These are phyloP conservation scores for Zele albiditarsus DNA, from an alignment of 2,888 invertebrate genomes.

Conservation along the genomic window DNA sequence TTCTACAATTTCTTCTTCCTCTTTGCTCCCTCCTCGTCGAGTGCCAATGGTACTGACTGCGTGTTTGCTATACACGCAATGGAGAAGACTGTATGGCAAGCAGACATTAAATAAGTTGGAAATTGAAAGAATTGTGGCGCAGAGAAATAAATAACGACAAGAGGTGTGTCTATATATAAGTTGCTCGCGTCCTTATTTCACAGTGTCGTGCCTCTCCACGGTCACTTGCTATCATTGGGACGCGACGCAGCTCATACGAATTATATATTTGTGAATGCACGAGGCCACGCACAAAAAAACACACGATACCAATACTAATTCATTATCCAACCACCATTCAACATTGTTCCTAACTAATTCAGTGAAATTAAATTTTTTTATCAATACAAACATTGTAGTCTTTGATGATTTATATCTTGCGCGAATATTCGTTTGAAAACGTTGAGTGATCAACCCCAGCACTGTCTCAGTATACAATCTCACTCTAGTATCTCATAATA, in stretches of 20 bases:
- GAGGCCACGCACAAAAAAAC: slow-evolving; percentile 5
- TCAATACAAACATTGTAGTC: no score
- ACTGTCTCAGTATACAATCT: no score
- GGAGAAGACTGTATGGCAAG: not conserved
- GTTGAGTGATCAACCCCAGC: no score
- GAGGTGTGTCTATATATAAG: slow-evolving; percentile 49
- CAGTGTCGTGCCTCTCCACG: slow-evolving; percentile 60
- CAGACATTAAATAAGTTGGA: not conserved
- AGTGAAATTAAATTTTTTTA: no score
- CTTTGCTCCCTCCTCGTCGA: not conserved
- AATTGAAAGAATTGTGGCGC: not conserved
- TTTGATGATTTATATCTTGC: no score
- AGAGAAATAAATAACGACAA: slow-evolving; percentile 49
- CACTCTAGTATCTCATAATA: no score
- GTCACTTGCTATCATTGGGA: slow-evolving; percentile 55
- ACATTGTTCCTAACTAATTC: no score
- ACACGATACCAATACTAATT: not conserved
- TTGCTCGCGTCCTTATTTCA: slow-evolving; percentile 59
- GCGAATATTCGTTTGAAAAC: no score
- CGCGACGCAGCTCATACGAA: slow-evolving; percentile 46
- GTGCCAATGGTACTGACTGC: slow-evolving; percentile 13
- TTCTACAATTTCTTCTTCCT: not conserved
- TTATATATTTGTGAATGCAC: slow-evolving; percentile 36
- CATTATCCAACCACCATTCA: no score
- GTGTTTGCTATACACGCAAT: slow-evolving; percentile 38